phyloP scores from a whole-genome alignment of 2,888 invertebrate genomes.

The Philhelius pedissequus region DNA sequence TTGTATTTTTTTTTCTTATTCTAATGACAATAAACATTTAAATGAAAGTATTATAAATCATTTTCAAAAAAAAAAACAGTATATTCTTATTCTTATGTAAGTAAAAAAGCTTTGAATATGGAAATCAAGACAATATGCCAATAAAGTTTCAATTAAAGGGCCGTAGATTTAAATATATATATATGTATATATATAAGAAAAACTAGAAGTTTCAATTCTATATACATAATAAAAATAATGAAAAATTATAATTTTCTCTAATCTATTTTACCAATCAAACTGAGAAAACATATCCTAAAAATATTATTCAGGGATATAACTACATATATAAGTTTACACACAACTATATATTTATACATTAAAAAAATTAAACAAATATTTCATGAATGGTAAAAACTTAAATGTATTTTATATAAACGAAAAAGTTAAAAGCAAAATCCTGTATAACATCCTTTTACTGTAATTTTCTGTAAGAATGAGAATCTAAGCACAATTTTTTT shows the following conservation, averaged over 20 bases:
- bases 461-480: not conserved
- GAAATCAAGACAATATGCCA: slow-evolving; percentile 3
- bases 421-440: not conserved
- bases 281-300: not conserved
- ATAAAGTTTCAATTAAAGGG: not conserved
- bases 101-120: not conserved
- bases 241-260: not conserved
- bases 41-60: not conserved
- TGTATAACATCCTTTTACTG: not conserved
- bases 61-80: not conserved
- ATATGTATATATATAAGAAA: not conserved
- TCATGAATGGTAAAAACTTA: not conserved
- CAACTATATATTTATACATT: not conserved
- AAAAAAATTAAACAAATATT: not conserved
- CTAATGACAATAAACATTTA: not conserved
- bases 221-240: no score
- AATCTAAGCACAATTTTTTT: not conserved
- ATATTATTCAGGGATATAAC: slow-evolving; percentile 8
- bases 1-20: not conserved
- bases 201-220: no score
- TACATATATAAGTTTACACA: not conserved
- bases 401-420: not conserved
- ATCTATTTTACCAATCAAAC: not conserved
- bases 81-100: not conserved
- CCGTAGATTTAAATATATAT: not conserved